Percentiles rank a stretch among this genome's conserved stretches.
Evolutionary conservation across 2,797 vertebrate species (phyloP).

Genomic region (Diglossa cyanea): DNA sequence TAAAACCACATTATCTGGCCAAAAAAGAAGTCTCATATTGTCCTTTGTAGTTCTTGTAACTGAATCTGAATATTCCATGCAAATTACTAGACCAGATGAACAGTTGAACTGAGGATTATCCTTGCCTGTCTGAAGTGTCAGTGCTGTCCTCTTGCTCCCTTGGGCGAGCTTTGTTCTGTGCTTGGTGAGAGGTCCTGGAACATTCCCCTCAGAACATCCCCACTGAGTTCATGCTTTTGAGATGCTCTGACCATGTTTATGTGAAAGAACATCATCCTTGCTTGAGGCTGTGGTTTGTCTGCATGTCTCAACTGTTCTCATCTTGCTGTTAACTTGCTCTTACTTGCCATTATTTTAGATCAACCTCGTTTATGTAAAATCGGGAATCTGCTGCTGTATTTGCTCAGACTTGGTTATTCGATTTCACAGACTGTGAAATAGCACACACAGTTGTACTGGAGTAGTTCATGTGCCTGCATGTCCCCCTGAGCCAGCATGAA

Average conservation of each 20-base stretch:
- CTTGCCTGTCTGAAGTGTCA: not conserved
- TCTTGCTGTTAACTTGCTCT: not conserved
- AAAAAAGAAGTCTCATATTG: not conserved
- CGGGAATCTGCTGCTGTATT: not conserved
- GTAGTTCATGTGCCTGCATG: not conserved
- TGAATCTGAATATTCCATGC: not conserved
- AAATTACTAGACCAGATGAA: not conserved
- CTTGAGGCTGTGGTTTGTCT: not conserved
- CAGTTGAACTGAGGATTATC: not conserved
- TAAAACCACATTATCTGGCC: not conserved
- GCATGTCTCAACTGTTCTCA: not conserved
- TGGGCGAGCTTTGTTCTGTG: not conserved
- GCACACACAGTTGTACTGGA: not conserved
- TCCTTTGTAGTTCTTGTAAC: not conserved
- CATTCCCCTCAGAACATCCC: not conserved
- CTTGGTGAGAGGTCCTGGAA: not conserved
- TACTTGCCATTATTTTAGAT: not conserved
- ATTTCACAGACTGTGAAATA: rapidly evolving
- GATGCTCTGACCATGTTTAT: not conserved
- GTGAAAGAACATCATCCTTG: not conserved
- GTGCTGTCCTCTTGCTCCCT: not conserved
- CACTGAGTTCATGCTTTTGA: not conserved
- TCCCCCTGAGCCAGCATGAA: not conserved
- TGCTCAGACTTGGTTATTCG: not conserved
- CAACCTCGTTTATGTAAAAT: not conserved